Percentiles rank a stretch among this genome's conserved stretches.
phyloP scores from a whole-genome alignment of 2,888 invertebrate species.

The Pocota personata region DNA sequence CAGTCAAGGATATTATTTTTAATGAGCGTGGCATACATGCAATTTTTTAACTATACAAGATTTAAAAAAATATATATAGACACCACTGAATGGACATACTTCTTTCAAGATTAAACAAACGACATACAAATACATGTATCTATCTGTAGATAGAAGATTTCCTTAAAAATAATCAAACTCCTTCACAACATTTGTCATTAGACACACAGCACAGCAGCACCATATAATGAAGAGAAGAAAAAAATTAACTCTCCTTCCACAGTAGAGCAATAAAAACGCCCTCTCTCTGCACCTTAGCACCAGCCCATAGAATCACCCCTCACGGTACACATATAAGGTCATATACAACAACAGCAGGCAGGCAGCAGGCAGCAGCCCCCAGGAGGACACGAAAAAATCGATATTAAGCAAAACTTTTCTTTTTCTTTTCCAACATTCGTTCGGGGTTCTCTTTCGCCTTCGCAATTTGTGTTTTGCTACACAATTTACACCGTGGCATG shows the following conservation, averaged over 20 bases:
- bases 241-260: constrained; percentile 39
- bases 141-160: neutral
- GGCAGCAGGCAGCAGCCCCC: constrained; percentile 2
- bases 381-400: constrained; percentile 41
- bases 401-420: constrained; percentile 36
- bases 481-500: constrained; percentile 8
- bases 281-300: neutral
- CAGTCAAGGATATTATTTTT: constrained; percentile 7
- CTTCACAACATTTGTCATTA: constrained; percentile 37
- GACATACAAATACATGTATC: neutral
- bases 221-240: neutral
- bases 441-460: neutral
- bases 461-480: constrained; percentile 46
- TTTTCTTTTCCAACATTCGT: neutral
- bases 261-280: constrained; percentile 47
- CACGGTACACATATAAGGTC: constrained; percentile 50
- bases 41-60: neutral
- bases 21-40: neutral
- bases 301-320: constrained; percentile 23
- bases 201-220: neutral
- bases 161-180: constrained; percentile 28
- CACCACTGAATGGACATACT: neutral
- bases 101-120: neutral
- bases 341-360: constrained; percentile 4
- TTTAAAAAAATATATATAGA: neutral